Base-by-base conservation (phyloP, 2,113 vertebrate genomes). In the Nothobranchius kuhntae region DNA sequence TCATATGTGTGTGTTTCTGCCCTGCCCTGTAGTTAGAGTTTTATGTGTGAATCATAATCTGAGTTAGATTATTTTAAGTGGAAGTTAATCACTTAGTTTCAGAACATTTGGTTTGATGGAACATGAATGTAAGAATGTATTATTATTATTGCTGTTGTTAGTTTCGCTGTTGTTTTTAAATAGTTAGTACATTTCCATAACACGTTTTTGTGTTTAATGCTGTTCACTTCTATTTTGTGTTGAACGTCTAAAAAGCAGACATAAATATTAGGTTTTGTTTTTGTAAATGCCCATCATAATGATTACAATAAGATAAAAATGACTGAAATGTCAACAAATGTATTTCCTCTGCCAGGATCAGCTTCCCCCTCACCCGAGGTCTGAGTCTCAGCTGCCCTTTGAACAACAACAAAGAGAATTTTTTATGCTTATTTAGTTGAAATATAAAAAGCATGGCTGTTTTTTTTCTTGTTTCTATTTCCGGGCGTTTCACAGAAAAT, bases 1-100 rank as follows among this genome's bases (percentile, higher is more conserved):
- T 65, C 17, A 9, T 40, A 30, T 55, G 53, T 72, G 58, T 48
- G 17, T 58, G 53, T 53, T 59, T 68, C 30, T 44, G 46, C 61
- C 42, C 12, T 21, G 40, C 62, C 64, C 10, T 76, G 53, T 30
- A 53, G 61, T 61, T 21, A 36, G 36, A 10, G 26, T 9, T 48
- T 14, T 11, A 4, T n/a, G 45, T 38, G n/a, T 40, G 13, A 47
- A n/a, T 44, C 42, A 38, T 53, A 38, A 44, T 14, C 36, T 12
- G 4, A 7, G 17, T 56, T 9, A 0, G 45, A 40, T 40, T 40
- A 40, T 40, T 40, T 40, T 9, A 5, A 9, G 6, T 7, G 6
- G 38, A 40, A 7, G 38, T 40, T 40, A 6, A 7, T 38, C 13
- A 9, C 24, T 47, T 35, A 26, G 57, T 46, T 46, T 46, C 24